Percentiles rank a stretch among this genome's conserved stretches.
Evolutionary conservation across 2,113 vertebrate species (phyloP).

Genomic region (Neofelis nebulosa): DNA sequence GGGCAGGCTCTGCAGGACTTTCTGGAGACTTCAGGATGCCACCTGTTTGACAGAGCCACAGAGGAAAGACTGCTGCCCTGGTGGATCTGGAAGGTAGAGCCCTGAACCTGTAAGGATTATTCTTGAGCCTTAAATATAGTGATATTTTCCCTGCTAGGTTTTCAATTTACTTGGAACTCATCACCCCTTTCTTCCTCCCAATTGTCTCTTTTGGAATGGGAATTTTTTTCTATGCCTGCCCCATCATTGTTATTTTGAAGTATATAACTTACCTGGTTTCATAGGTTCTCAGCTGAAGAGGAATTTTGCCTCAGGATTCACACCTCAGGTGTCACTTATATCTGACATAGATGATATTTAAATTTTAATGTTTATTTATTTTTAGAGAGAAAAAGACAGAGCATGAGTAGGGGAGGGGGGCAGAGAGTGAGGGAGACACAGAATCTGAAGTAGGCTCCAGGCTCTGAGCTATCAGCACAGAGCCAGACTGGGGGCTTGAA

Average conservation of each 20-base stretch:
- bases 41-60: background rate
- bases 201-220: background rate
- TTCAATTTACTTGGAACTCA: background rate
- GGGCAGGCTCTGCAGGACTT: background rate
- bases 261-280: background rate
- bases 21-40: background rate
- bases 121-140: background rate
- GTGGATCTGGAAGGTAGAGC: background rate
- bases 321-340: background rate
- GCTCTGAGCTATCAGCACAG: too few species aligned
- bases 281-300: background rate
- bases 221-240: background rate
- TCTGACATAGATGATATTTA: background rate
- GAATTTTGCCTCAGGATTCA: background rate
- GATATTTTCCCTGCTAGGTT: background rate
- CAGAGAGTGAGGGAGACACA: too few species aligned
- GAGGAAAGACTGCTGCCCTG: background rate
- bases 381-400: too few species aligned
- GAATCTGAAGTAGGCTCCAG: too few species aligned
- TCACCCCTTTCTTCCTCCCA: background rate
- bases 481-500: too few species aligned
- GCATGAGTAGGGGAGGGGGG: too few species aligned
- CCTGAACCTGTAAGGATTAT: background rate
- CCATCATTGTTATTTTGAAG: background rate
- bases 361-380: too few species aligned